phyloP scores from a whole-genome alignment of 2,113 vertebrate genomes.

The Ornithorhynchus anatinus region DNA sequence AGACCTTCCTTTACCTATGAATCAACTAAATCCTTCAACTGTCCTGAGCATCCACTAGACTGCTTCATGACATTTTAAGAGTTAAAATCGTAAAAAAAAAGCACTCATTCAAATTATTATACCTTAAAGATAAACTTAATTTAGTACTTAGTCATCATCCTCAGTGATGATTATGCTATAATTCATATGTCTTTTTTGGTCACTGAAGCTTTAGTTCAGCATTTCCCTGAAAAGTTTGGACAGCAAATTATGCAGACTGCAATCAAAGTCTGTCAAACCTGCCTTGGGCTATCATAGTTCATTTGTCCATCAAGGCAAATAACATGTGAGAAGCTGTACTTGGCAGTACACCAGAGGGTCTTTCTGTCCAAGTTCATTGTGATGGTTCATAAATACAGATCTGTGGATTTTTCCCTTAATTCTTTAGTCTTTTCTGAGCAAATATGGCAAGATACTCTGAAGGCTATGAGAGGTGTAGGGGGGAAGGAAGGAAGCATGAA shows the following conservation, averaged over 20 bases:
- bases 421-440: conserved; percentile 13
- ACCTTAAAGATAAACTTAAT: conserved; percentile 41
- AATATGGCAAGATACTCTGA: conserved; percentile 15
- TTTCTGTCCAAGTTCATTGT: conserved; percentile 23
- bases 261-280: conserved; percentile 40
- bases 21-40: conserved; percentile 9
- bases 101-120: neutral
- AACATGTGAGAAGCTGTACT: conserved; percentile 4
- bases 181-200: conserved; percentile 49
- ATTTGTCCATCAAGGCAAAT: conserved; percentile 45
- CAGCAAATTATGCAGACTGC: conserved; percentile 54
- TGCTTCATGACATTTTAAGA: conserved; percentile 22
- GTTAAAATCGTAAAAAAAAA: conserved; percentile 9
- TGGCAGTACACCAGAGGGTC: neutral
- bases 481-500: neutral
- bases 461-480: neutral
- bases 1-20: neutral
- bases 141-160: conserved; percentile 48
- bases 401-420: neutral
- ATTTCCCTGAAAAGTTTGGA: conserved; percentile 43
- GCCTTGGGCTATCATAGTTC: conserved; percentile 35
- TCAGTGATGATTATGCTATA: conserved; percentile 16
- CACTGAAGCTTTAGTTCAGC: conserved; percentile 44
- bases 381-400: neutral
- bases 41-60: conserved; percentile 12